Evolutionary conservation across 2,797 vertebrate species (phyloP), one percentile per base, ranked within the genome.

Genomic region (Sebastes iracundus): DNA sequence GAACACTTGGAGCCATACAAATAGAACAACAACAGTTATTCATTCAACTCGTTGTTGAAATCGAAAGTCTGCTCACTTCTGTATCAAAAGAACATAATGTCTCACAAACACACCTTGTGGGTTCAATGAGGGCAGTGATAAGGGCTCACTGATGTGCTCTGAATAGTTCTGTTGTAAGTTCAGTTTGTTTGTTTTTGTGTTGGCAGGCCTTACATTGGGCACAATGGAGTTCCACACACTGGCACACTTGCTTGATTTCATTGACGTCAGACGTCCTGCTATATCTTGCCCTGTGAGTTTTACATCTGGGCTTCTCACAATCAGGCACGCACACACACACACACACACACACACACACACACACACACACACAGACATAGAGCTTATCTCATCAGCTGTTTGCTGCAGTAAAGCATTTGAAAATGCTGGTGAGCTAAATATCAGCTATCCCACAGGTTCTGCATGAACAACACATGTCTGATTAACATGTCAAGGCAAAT

Each of bases 241-340:
- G 28, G 42, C 60, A 14, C n/a, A 22, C 73, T 78, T 23, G 25
- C 66, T 68, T 59, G 53, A 70, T 66, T 76, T 80, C 28, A 67
- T 35, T 88, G 89, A 90, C 75, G 73, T 90, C 80, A 87, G 53
- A 77, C 33, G 67, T 75, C 77, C 25, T 83, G 82, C 60, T 64
- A 46, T 73, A 81, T 90, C 88, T 90, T 38, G 60, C 72, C 65
- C 63, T 77, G 81, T 46, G 65, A 87, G 79, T 84, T 84, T 80
- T 79, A 74, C 79, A 80, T 83, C 77, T 79, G 75, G 80, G 56
- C 60, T 73, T 83, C 69, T 72, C 69, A 82, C 67, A 75, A 27
- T 62, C 76, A 25, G 23, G 32, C 59, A 56, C 56, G 46, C 23
- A 65, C 59, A 22, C 53, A 70, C 66, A 4, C 62, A 42, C 30